Evolutionary conservation across 2,888 invertebrate genomes (phyloP), one percentile per base, ranked within the genome.

Genomic region (Napeogenes inachia): DNA sequence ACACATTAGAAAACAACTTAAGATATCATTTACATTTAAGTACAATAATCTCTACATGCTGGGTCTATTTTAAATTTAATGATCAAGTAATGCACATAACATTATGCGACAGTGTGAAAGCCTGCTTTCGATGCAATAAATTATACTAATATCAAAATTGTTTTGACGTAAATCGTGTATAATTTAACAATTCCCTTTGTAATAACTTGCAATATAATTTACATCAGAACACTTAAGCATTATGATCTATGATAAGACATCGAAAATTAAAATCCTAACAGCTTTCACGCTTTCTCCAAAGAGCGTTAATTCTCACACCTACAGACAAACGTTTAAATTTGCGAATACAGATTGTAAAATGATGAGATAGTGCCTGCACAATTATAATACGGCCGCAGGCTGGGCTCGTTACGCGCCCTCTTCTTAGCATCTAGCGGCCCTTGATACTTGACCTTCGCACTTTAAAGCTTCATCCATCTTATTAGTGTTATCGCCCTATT

Each of bases 321-420:
- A 54, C 61, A 55, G 57, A 54, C 61, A 57, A 65, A 67, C 66
- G 63, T 61, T 67, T 61, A 65, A 65, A 61, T 67, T 63, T 38
- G 60, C 64, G 57, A 60, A 68, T 54, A 54, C 47, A 56, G 56
- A 56, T 63, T 68, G 60, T 66, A 50, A 65, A 69, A 66, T 66
- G 64, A 65, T 62, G 65, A 67, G 69, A 70, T 59, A 63, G 66
- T 59, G 63, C 67, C 65, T 67, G 74, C 76, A 79, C 85, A 85
- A 87, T 87, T 85, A 86, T 80, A 82, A 72, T 75, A 68, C 73
- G 72, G 75, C 87, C 81, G 70, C 78, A 60, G 81, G 87, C 62
- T 63, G 61, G 68, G 75, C 77, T 80, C 76, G 79, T 81, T 80
- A 79, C 80, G 77, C 78, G 71, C 64, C 69, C 70, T 61, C 66